Evolutionary conservation across 2,797 vertebrate species (phyloP), one percentile per base, ranked within the genome.

Genomic region (Hemibagrus guttatus): DNA sequence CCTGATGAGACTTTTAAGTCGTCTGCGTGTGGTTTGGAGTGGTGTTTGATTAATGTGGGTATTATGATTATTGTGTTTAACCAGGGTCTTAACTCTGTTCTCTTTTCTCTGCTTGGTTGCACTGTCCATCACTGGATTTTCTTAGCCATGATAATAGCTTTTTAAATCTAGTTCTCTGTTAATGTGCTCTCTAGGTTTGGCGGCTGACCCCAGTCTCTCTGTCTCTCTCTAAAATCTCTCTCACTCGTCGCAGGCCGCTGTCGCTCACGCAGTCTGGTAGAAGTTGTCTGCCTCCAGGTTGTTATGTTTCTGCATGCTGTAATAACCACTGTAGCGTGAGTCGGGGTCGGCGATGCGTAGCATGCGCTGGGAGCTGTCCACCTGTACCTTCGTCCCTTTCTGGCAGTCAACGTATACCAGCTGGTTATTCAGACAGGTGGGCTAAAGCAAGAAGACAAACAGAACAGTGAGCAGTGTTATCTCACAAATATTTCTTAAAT

Each of bases 301-400:
- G 93, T 94, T 97, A 93, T 97, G 96, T 94, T 97, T 97, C 91
- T 96, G 96, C 97, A 97, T 97, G 95, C 97, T 97, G 95, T 97
- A 97, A 94, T 97, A 97, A 91, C 97, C 97, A 87, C 97, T 97
- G 95, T 96, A 96, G 93, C 97, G 95, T 11, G 97, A 96, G 88
- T 97, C 97, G 4, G 97, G 97, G 88, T 97, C 97, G 28, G 97
- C 97, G 89, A 97, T 97, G 93, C 97, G 95, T 90, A 97, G 95
- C 96, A 96, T 96, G 83, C 96, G 95, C 91, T 96, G 96, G 85
- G 96, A 95, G 89, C 96, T 94, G 91, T 97, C 96, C 92, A 95
- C 96, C 89, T 96, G 96, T 87, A 96, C 96, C 91, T 95, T 96
- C 63, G 95, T 96, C 90, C 96, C 96, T 93, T 97, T 97, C 95